Evolutionary conservation across 30 jellyfish, hydroid and myxozoan genomes (phyloP), one percentile per base, ranked within the genome.

Genomic region (Cassiopea xamachana): DNA sequence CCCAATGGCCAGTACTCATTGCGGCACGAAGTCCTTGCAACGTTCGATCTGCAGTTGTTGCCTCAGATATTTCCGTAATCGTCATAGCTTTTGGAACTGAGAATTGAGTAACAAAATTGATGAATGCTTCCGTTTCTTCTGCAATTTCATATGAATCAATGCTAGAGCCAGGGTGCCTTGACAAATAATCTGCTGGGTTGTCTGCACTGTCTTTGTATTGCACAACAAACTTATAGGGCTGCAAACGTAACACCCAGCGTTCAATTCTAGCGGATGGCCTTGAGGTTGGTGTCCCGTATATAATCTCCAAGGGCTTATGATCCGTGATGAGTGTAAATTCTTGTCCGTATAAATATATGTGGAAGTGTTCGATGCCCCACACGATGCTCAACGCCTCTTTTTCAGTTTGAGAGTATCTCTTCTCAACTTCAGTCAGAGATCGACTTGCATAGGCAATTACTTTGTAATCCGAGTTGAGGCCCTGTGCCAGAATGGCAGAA

Each of bases 271-370:
- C 39, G 39, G 39, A 27, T 27, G 39, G 39, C 39, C 39, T 27
- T 27, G 39, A 27, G 39, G 39, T 27, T 27, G 39, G 39, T 27
- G 39, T 27, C 39, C 81, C 87, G 48, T 73, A 51, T 39, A 85
- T 85, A 7, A 59, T n/a, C 60, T 85, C 87, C 48, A 85, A 43
- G 2, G 93, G 93, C 81, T 85, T 85, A 49, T 85, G 93, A 46
- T 85, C 87, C 43, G 93, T 72, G 70, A 73, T 7, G 50, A 85
- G 87, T 58, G 48, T 49, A 19, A 85, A 85, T 1, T 71, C 73
- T 17, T 74, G 12, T 0, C 93, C 93, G 58, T 73, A 85, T 2
- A 85, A 1, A 75, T 46, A 81, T 47, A 73, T 55, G 39, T 49
- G 80, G 17, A 85, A 74, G 44, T 85, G 87, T 44, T 85, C 81